Evolutionary conservation across 2,888 invertebrate species (phyloP).

Genomic region (Lottia gigantea): DNA sequence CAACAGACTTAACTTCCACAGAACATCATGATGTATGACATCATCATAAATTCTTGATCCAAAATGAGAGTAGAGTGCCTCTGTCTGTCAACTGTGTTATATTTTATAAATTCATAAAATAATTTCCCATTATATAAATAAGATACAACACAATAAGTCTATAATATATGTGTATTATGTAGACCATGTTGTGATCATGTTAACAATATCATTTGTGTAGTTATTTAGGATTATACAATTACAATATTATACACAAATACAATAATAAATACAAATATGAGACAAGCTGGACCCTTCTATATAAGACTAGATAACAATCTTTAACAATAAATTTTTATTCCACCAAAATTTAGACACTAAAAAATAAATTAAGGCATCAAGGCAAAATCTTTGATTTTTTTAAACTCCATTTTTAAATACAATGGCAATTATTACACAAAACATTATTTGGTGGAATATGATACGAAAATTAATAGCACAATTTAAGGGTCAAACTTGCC

Average conservation of each 20-base stretch:
- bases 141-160: too few relatives aligned
- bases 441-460: background rate
- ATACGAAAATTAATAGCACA: background rate
- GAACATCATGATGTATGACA: too few relatives aligned
- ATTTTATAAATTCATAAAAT: too few relatives aligned
- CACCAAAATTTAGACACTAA: background rate
- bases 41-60: too few relatives aligned
- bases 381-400: background rate
- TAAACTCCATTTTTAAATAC: background rate
- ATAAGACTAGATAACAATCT: conserved; percentile 7
- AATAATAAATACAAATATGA: background rate
- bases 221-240: too few relatives aligned
- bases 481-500: conserved; percentile 3
- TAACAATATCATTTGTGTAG: too few relatives aligned
- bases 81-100: too few relatives aligned
- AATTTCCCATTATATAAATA: too few relatives aligned
- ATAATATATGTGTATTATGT: too few relatives aligned
- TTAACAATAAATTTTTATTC: background rate
- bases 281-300: conserved; percentile 8
- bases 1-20: too few relatives aligned
- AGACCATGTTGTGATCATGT: too few relatives aligned
- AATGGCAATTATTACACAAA: background rate
- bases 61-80: too few relatives aligned
- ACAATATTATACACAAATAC: background rate
- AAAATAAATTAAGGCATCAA: background rate